Evolutionary conservation across 2,797 vertebrate species (phyloP), one percentile per base, ranked within the genome.

Genomic region (Gymnoscopelus microlampas): DNA sequence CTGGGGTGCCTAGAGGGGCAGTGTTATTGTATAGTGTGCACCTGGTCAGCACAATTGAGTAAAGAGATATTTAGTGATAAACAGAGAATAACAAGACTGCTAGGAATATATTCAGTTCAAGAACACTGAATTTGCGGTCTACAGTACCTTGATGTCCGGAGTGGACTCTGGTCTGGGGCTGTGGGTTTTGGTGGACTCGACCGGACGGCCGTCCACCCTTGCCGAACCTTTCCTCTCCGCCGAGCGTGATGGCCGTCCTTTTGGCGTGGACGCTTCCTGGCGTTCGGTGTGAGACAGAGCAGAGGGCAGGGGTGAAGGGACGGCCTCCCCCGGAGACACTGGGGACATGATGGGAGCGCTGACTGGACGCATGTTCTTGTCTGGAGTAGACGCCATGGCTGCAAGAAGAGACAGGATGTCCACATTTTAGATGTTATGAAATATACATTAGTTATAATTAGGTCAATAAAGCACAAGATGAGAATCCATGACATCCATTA

Each of bases 331-430:
- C 0, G 32, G 93, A 66, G 88, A 94, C 50, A 92, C 78, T 0
- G 89, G 88, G 50, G 92, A 94, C 58, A 92, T 97, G 77, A 97
- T 90, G 0, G 97, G 98, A 14, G 97, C 98, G 0, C 97, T 98
- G 79, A 97, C 96, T 2, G 97, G 97, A 61, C 96, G 96, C 5
- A 91, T 90, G 51, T 95, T 96, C 82, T 93, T 94, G 86, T 98
- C 96, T 0, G 96, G 95, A 24, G 97, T 96, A 50, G 95, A 94
- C 4, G 90, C 93, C 59, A 95, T 96, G 39, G 95, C 95, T 93
- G 91, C 82, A 63, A 51, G 57, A 15, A 26, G 49, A 54, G 26
- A 23, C 19, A 26, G 62, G 11, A n/a, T 51, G 12, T 5, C 56
- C 32, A 10, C 0, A 35, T 12, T 10, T 32, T 13, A 32, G 13